Conservation (phyloP, 2,113 vertebrate genomes). For the Romanogobio albipinnatus region DNA sequence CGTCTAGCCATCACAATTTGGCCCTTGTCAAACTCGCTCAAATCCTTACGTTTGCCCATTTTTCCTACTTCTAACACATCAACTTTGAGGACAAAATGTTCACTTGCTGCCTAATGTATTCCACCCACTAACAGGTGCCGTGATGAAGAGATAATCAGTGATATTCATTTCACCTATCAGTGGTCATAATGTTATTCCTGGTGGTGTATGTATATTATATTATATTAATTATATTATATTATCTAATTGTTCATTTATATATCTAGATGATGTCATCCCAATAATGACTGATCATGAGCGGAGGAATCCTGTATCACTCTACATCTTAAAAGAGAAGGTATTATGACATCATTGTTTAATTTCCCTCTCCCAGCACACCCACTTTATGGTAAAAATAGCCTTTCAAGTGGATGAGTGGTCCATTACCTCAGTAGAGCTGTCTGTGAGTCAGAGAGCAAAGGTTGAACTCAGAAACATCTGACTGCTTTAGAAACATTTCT, state of each 20-base stretch:
- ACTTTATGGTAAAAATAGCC: slow-evolving; percentile 39
- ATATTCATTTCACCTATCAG: too few relatives aligned
- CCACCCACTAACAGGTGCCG: too few relatives aligned
- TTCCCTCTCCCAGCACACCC: not conserved
- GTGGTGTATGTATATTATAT: too few relatives aligned
- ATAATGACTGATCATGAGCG: slow-evolving; percentile 78
- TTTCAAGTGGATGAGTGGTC: slow-evolving; percentile 40
- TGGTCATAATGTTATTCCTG: too few relatives aligned
- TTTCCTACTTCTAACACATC: too few relatives aligned
- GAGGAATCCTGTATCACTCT: slow-evolving; percentile 86
- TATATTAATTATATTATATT: too few relatives aligned
- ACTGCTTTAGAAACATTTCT: not conserved
- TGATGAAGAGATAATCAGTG: too few relatives aligned
- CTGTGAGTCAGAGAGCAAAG: slow-evolving; percentile 35
- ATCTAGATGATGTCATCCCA: slow-evolving; percentile 77
- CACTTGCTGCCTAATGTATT: too few relatives aligned
- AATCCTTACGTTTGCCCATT: too few relatives aligned
- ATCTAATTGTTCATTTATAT: not conserved
- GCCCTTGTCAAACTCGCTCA: too few relatives aligned
- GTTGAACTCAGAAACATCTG: not conserved
- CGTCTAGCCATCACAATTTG: too few relatives aligned
- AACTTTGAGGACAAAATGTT: too few relatives aligned
- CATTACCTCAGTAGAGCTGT: slow-evolving; percentile 35
- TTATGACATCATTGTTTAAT: slow-evolving; percentile 29
- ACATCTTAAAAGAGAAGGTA: slow-evolving; percentile 92